Base-by-base conservation (phyloP, 1,140 invertebrate genomes). In the Zaprionus camerounensis region DNA sequence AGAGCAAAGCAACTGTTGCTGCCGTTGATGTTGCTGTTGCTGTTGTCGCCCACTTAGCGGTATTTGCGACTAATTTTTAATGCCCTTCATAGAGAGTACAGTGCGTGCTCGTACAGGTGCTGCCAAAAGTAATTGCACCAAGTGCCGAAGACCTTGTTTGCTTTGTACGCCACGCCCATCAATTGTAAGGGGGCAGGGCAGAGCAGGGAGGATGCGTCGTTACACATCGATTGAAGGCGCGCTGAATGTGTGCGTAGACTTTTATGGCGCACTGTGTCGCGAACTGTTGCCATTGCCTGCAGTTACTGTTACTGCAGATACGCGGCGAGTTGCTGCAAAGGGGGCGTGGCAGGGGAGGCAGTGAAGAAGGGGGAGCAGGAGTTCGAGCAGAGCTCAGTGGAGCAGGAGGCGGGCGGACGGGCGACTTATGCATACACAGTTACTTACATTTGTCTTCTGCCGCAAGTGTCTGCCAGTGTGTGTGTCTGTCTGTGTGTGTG, bases 51-150 rank as follows among this genome's bases (percentile, higher is more conserved):
- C 84, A 87, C 83, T 87, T 87, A 88, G 84, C 78, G 80, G 78
- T 87, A 88, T 80, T 87, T 84, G 81, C 71, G 81, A 83, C 83
- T 87, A 87, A 88, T 87, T 87, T 87, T 83, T 88, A 87, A 87
- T 88, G 84, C 74, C 71, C 61, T 78, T 81, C 81, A 87, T 88
- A 87, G 41, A 2, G 41, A 9, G 41, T 7, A 15, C 59, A 58
- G 67, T 49, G 44, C 41, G 59, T 38, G 55, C 20, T 22, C 51
- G n/a, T 69, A 85, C 83, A 87, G 83, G 80, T 86, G 80, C 59
- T 56, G 55, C 24, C 22, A 41, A 75, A 80, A 88, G 84, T 88
- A 88, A 87, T 87, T 88, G 83, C 70, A 63, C 77, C 77, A 75
- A 71, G 70, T 79, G 58, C 53, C 24, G 53, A 51, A 20, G 44